These are phyloP conservation scores for Choloepus didactylus DNA, from an alignment of 2,797 vertebrate genomes.

Conservation along the genomic window DNA sequence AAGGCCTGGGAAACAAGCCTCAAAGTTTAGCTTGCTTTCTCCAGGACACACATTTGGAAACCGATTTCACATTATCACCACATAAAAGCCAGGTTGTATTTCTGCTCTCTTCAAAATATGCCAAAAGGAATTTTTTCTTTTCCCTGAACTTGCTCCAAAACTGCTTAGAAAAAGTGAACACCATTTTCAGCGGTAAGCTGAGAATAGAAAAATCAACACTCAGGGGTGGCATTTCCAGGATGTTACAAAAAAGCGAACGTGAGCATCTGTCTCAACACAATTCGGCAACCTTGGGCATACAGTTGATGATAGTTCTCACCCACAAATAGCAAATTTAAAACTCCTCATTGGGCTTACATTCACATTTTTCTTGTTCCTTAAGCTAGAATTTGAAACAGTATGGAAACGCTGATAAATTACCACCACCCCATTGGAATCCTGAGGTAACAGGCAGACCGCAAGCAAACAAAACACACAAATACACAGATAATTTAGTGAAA, in stretches of 20 bases:
- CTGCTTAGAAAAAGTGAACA: constrained; percentile 43
- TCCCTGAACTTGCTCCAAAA: constrained; percentile 58
- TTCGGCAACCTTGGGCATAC: neutral
- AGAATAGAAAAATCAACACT: constrained; percentile 64
- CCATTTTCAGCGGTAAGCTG: constrained; percentile 33
- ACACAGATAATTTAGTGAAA: neutral
- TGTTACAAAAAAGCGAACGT: neutral
- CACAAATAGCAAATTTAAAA: neutral
- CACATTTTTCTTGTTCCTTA: neutral
- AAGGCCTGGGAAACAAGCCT: neutral
- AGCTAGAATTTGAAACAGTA: neutral
- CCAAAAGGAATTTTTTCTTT: constrained; percentile 47
- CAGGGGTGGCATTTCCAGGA: constrained; percentile 30
- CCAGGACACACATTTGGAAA: constrained; percentile 4
- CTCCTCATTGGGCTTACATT: neutral
- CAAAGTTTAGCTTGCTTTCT: constrained; percentile 27
- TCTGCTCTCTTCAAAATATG: constrained; percentile 61
- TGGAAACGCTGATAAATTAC: constrained; percentile 3
- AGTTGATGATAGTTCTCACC: constrained; percentile 21
- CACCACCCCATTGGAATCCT: neutral
- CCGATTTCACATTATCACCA: neutral
- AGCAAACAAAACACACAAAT: neutral
- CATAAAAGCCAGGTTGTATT: constrained; percentile 64
- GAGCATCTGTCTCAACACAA: neutral
- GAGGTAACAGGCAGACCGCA: neutral